Evolutionary conservation across 2,113 vertebrate genomes (phyloP), one percentile per base, ranked within the genome.

Genomic region (Xerus inauris): DNA sequence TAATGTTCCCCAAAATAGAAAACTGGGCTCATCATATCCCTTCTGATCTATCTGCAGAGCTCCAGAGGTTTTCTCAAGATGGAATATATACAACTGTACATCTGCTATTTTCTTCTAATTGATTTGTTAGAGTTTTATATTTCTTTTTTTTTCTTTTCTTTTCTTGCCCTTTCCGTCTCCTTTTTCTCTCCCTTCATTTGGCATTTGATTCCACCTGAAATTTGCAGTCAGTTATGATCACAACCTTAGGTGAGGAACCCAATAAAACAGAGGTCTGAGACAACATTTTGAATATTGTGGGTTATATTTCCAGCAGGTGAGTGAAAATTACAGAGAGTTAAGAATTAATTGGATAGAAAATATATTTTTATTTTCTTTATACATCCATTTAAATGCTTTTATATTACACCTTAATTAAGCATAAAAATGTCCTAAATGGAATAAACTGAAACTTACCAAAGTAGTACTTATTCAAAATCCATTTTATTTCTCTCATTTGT

Each of bases 261-360:
- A 79, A 14, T 22, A 84, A 96, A 94, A 79, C 30, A 14, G 65
- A 45, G 12, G 16, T 81, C 42, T 38, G 65, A 47, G 5, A 49
- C 11, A n/a, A 91, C 65, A 90, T 87, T 95, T 95, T 92, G 16
- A 91, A 75, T 47, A 89, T 82, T 47, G 40, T 49, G 38, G 10
- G 19, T 88, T 85, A 89, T 9, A 47, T 57, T 93, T 95, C 51
- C n/a, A 86, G n/a, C 20, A n/a, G 86, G 14, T 72, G 42, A 88
- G 40, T 88, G 89, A 71, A 95, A 96, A 92, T 42, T 62, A 24
- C 65, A 72, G 87, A 91, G 54, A 91, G 62, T 75, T 89, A 90
- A 96, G 51, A 92, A 93, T 10, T 54, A 94, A 64, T 72, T n/a
- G 65, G 13, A 95, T 16, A 94, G 49, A 73, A 59, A 38, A 28